Conservation (phyloP, 1,140 invertebrate species). For the Schlechtendalia chinensis region DNA sequence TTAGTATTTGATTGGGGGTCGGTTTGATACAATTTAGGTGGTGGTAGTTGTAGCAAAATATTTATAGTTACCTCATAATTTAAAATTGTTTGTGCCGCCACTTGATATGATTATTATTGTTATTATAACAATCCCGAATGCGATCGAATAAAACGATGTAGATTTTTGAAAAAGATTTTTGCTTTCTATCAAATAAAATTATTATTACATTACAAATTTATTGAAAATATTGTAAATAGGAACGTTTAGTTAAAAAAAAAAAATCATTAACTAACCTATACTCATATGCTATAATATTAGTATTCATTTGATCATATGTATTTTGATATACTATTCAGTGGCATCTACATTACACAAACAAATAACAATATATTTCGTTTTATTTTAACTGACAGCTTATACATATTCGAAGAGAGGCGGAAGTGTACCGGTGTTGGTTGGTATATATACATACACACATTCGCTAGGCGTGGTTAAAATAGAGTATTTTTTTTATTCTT, state of each 20-base stretch:
- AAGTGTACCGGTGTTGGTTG: neutral
- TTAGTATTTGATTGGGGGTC: too few species aligned
- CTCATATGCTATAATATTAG: too few species aligned
- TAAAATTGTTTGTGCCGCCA: too few species aligned
- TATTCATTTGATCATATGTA: neutral
- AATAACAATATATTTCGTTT: neutral
- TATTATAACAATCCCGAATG: neutral
- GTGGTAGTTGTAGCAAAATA: too few species aligned
- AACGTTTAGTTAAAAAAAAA: neutral
- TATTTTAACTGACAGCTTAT: slow-evolving; percentile 19
- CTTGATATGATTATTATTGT: neutral
- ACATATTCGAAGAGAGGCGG: slow-evolving; percentile 3
- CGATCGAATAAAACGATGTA: neutral
- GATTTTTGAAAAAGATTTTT: too few species aligned
- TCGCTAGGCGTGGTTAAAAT: neutral
- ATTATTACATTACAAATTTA: neutral
- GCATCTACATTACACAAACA: neutral
- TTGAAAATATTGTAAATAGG: neutral
- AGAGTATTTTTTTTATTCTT: too few species aligned
- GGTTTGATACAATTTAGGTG: too few species aligned
- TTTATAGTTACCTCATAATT: too few species aligned
- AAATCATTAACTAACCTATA: too few species aligned
- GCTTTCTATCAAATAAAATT: neutral
- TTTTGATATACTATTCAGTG: neutral
- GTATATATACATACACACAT: neutral